A percentile compares a stretch with the other conserved stretches of the same genome.
These are phyloP conservation scores for Mastomys natalensis DNA, from an alignment of 2,113 vertebrate genomes.

Conservation along the genomic window DNA sequence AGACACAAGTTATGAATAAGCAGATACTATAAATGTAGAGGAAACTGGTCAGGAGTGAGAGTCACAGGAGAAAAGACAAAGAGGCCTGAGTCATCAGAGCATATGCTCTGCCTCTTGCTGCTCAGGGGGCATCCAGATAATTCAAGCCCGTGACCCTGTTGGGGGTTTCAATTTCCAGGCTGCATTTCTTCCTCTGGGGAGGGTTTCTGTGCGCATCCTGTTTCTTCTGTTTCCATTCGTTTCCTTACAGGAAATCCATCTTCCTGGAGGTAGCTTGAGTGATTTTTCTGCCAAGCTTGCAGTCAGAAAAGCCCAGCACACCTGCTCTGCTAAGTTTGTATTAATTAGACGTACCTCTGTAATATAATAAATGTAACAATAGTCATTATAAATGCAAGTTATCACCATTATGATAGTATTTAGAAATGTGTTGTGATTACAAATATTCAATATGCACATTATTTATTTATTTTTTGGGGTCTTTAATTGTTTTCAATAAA, in stretches of 20 bases:
- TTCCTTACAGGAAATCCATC: not conserved
- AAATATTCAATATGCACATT: slow-evolving; percentile 31
- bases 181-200: not conserved
- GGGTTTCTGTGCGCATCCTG: not conserved
- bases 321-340: slow-evolving; percentile 3
- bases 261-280: not conserved
- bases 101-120: not conserved
- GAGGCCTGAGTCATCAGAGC: not conserved
- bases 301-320: not conserved
- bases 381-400: slow-evolving; percentile 12
- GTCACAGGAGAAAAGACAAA: not conserved
- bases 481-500: slow-evolving; percentile 30
- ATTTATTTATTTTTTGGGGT: not conserved
- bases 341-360: slow-evolving; percentile 25
- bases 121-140: not conserved
- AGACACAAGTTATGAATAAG: slow-evolving; percentile 27
- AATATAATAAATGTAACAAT: slow-evolving; percentile 34
- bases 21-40: slow-evolving; percentile 22
- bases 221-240: not conserved
- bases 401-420: not conserved
- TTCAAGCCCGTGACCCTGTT: not conserved
- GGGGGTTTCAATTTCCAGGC: not conserved
- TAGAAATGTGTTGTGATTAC: slow-evolving; percentile 27
- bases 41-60: slow-evolving; percentile 42
- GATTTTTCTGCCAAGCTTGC: not conserved